phyloP scores from a whole-genome alignment of 2,888 invertebrate genomes.

The Tridacna gigas region DNA sequence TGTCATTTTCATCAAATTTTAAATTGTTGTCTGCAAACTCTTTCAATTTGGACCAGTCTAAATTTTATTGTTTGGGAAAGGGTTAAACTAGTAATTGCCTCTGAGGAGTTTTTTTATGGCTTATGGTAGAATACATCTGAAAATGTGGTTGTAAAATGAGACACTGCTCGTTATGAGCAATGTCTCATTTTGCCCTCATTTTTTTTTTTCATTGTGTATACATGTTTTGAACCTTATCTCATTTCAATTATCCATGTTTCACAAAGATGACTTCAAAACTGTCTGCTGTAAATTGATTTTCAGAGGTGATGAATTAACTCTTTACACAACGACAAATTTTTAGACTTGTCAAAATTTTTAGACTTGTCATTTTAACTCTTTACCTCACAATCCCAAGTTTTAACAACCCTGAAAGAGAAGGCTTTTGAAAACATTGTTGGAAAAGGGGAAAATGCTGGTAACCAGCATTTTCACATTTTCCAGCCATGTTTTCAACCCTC shows the following conservation, averaged over 20 bases:
- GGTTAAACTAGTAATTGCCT: background rate
- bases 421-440: background rate
- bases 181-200: background rate
- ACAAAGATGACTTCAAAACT: background rate
- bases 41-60: too few species aligned
- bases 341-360: background rate
- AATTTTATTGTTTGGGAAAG: conserved; percentile 3
- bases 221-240: background rate
- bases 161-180: background rate
- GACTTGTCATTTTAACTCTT: background rate
- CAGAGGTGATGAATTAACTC: background rate
- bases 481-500: background rate
- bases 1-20: background rate
- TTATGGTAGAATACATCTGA: background rate
- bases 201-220: background rate
- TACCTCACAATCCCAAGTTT: background rate
- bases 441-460: background rate
- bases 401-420: background rate
- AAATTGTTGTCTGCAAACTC: background rate
- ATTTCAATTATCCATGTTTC: background rate
- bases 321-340: background rate
- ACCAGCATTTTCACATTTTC: background rate
- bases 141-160: background rate
- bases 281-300: background rate
- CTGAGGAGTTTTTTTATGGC: background rate